Conservation (phyloP, 2,888 invertebrate species). For the Mesoligia furuncula region DNA sequence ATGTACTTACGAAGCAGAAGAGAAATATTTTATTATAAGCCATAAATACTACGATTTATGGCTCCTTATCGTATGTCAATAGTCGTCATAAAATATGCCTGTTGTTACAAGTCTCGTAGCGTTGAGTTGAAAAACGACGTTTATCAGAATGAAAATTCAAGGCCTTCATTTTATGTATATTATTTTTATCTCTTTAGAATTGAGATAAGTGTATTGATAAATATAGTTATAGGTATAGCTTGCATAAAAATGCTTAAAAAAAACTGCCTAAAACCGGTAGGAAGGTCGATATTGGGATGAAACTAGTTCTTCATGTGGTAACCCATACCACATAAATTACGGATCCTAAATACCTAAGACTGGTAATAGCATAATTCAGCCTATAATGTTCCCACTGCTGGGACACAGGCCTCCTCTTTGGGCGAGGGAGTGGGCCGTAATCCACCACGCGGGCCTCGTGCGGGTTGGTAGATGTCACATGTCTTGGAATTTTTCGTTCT, state of each 20-base stretch:
- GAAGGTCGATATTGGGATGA: not conserved
- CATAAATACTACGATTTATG: constrained; percentile 69
- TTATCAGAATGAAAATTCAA: constrained; percentile 33
- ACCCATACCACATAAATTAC: not conserved
- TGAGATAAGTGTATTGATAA: not conserved
- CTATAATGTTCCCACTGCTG: too few relatives aligned
- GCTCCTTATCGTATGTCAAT: constrained; percentile 66
- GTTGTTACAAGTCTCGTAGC: constrained; percentile 23
- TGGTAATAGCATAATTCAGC: too few relatives aligned
- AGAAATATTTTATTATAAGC: constrained; percentile 67
- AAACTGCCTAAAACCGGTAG: not conserved
- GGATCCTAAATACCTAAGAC: not conserved
- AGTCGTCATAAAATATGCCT: constrained; percentile 61
- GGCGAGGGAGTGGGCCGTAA: too few relatives aligned
- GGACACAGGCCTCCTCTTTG: too few relatives aligned
- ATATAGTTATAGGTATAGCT: not conserved
- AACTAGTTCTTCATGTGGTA: not conserved
- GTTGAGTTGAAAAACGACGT: constrained; percentile 10
- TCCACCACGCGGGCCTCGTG: too few relatives aligned
- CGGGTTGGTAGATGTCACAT: too few relatives aligned
- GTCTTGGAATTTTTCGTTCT: too few relatives aligned
- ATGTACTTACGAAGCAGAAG: constrained; percentile 44
- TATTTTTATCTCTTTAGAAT: constrained; percentile 10
- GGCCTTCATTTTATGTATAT: constrained; percentile 4
- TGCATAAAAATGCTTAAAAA: not conserved